phyloP scores from a whole-genome alignment of 2,888 invertebrate genomes.

The Limnephilus auricula region DNA sequence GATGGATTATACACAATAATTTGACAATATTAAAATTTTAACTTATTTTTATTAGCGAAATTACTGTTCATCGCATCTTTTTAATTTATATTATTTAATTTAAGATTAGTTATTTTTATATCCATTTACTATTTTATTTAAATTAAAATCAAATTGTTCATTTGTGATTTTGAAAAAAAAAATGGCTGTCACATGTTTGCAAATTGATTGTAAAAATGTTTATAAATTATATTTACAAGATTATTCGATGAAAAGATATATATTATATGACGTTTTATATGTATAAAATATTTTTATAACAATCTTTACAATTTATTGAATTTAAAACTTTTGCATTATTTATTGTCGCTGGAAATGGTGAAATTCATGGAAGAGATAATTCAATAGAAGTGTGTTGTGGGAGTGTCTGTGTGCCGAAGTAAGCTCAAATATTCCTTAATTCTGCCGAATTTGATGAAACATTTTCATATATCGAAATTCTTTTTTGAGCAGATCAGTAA shows the following conservation, averaged over 20 bases:
- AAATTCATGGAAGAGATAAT: no score
- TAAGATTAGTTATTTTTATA: not conserved
- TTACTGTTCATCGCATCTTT: not conserved
- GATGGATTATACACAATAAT: not conserved
- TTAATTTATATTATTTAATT: constrained; percentile 27
- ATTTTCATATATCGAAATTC: no score
- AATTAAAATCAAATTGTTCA: not conserved
- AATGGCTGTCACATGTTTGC: not conserved
- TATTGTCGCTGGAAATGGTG: no score
- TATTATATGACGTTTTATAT: not conserved
- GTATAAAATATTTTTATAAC: constrained; percentile 19
- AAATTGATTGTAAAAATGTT: not conserved
- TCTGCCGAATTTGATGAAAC: no score
- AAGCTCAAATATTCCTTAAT: no score
- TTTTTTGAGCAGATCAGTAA: no score
- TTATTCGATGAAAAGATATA: not conserved
- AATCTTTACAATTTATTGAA: constrained; percentile 15
- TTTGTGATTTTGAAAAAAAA: constrained; percentile 4
- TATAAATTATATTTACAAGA: not conserved
- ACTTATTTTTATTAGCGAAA: not conserved
- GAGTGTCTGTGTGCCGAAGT: no score
- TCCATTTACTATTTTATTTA: not conserved
- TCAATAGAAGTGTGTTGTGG: no score
- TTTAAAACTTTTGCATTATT: not conserved
- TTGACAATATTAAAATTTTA: not conserved